Evolutionary conservation across 2,797 vertebrate species (phyloP).

Genomic region (Euthynnus affinis): DNA sequence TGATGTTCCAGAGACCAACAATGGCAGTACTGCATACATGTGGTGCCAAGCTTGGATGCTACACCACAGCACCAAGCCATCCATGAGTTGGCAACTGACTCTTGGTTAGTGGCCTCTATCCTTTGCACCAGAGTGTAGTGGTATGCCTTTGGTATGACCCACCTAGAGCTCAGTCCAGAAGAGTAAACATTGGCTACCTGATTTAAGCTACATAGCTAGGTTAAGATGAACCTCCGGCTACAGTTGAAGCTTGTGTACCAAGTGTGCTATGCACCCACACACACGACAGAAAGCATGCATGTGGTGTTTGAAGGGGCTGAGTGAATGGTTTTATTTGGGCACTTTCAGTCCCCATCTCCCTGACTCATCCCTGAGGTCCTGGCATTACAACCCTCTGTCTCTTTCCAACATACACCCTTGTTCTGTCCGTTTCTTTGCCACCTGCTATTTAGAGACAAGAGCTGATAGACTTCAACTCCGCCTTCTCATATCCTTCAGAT

Average conservation of each 20-base stretch:
- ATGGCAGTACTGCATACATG: slow-evolving; percentile 16
- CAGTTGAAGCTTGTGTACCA: slow-evolving; percentile 28
- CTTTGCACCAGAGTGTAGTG: slow-evolving; percentile 22
- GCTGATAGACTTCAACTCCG: slow-evolving; percentile 67
- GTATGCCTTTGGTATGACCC: slow-evolving; percentile 46
- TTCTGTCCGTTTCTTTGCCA: slow-evolving; percentile 65
- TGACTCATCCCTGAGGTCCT: slow-evolving; percentile 33
- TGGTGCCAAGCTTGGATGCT: slow-evolving; percentile 52
- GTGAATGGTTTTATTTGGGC: slow-evolving; percentile 35
- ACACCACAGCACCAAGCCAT: slow-evolving; percentile 26
- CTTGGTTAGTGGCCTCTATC: slow-evolving; percentile 25
- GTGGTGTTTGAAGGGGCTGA: slow-evolving; percentile 22
- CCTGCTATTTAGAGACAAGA: slow-evolving; percentile 73
- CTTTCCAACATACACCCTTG: slow-evolving; percentile 26
- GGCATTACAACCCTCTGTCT: slow-evolving; percentile 36
- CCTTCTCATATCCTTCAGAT: slow-evolving; percentile 57
- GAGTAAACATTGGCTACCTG: slow-evolving; percentile 39
- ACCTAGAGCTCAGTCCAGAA: slow-evolving; percentile 44
- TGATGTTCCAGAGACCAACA: slow-evolving; percentile 48
- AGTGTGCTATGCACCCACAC: slow-evolving; percentile 1
- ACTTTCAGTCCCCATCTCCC: slow-evolving; percentile 1
- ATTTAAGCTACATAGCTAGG: slow-evolving; percentile 40
- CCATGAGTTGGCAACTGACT: slow-evolving; percentile 41
- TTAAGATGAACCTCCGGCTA: slow-evolving; percentile 52
- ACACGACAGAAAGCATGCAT: neutral